Conservation (phyloP, 2,113 vertebrate species). For the Leuciscus idus region DNA sequence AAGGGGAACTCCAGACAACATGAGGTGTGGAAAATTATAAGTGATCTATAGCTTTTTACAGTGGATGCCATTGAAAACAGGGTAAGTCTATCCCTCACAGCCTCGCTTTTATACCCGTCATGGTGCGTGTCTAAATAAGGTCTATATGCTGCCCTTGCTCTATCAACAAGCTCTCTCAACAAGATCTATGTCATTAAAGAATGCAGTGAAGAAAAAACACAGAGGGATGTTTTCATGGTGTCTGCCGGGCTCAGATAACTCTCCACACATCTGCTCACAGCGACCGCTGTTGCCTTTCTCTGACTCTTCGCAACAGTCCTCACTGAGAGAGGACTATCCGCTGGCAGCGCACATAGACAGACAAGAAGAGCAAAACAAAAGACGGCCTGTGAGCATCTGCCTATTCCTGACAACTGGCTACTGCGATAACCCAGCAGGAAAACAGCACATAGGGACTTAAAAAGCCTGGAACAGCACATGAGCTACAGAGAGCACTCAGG, state of each 20-base stretch:
- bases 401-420: constrained; percentile 31
- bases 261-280: constrained; percentile 22
- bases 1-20: no score
- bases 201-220: not conserved
- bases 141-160: not conserved
- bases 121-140: no score
- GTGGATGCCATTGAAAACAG: no score
- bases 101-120: no score
- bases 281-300: not conserved
- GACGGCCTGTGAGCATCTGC: constrained; percentile 3
- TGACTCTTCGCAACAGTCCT: not conserved
- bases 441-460: constrained; percentile 8
- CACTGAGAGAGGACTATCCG: not conserved
- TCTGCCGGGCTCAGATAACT: constrained; percentile 33
- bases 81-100: no score
- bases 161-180: not conserved
- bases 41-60: no score
- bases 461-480: not conserved
- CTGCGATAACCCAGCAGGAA: constrained; percentile 40
- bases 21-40: no score
- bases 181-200: not conserved
- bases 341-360: constrained; percentile 16
- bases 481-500: not conserved
- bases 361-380: constrained; percentile 27
- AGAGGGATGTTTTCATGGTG: not conserved